Percentiles rank a stretch among this genome's conserved stretches.
Conservation (phyloP, 2,797 vertebrate species). For the Rhynchotus rufescens region DNA sequence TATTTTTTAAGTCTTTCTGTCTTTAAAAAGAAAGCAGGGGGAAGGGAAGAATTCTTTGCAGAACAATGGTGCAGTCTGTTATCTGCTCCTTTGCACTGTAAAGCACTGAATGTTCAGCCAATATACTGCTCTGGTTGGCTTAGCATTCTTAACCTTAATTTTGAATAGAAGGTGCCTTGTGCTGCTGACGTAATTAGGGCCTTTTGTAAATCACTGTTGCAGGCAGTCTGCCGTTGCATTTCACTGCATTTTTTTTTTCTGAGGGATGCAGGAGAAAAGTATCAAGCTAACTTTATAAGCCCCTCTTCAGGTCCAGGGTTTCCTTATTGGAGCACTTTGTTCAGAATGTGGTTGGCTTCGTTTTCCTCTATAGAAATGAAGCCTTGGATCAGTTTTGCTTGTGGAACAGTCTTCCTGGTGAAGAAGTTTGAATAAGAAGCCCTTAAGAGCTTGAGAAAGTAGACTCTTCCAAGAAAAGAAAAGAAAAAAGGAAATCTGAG, state of each 20-base stretch:
- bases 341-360: background rate
- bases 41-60: constrained; percentile 50
- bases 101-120: constrained; percentile 42
- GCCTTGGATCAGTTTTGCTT: background rate
- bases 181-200: constrained; percentile 44
- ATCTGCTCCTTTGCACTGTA: constrained; percentile 43
- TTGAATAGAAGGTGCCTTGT: constrained; percentile 65
- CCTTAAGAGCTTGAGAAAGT: background rate
- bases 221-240: constrained; percentile 51
- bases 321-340: constrained; percentile 8
- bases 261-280: constrained; percentile 39
- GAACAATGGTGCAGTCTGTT: constrained; percentile 54
- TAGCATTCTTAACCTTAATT: constrained; percentile 55
- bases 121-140: constrained; percentile 35
- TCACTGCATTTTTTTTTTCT: constrained; percentile 34
- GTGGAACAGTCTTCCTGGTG: background rate
- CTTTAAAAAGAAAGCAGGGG: constrained; percentile 41
- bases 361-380: background rate
- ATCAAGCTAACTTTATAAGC: constrained; percentile 56
- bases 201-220: constrained; percentile 68
- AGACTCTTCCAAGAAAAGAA: background rate
- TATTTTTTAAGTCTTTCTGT: constrained; percentile 57
- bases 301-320: background rate
- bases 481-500: background rate
- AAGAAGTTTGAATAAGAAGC: background rate